phyloP scores from a whole-genome alignment of 2,888 invertebrate genomes.

The Scaptomyza caliginosa region DNA sequence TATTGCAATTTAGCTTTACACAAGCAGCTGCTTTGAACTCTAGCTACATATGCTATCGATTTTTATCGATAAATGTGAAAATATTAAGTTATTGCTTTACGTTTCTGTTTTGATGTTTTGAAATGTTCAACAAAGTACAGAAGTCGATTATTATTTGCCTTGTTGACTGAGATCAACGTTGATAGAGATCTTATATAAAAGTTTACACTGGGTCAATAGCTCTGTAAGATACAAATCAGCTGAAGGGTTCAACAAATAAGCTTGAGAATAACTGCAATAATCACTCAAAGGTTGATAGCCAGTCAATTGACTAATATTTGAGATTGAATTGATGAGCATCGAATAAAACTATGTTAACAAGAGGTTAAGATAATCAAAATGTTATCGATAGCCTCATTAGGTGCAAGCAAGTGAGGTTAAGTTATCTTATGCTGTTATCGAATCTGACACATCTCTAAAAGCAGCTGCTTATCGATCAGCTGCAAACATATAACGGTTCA shows the following conservation, averaged over 20 bases:
- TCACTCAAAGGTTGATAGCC: neutral
- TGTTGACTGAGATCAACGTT: conserved; percentile 30
- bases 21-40: neutral
- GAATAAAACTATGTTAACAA: neutral
- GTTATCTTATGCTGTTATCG: neutral
- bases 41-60: neutral
- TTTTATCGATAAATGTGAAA: conserved; percentile 1
- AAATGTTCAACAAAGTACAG: conserved; percentile 16
- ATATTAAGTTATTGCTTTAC: neutral
- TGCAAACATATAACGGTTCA: conserved; percentile 31
- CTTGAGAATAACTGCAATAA: neutral
- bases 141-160: conserved; percentile 36
- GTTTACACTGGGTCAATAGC: conserved; percentile 30
- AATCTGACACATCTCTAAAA: neutral
- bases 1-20: neutral
- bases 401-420: too few species aligned
- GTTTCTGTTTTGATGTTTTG: too few species aligned
- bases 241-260: conserved; percentile 18
- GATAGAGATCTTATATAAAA: neutral
- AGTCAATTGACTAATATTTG: neutral
- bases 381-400: neutral
- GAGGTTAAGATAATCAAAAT: too few species aligned
- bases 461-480: conserved; percentile 21
- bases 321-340: neutral
- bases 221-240: neutral